A percentile compares a stretch with the other conserved stretches of the same genome.
These are phyloP conservation scores for Noctuana brunneofusca DNA, from an alignment of 2,888 invertebrate species.

Conservation along the genomic window DNA sequence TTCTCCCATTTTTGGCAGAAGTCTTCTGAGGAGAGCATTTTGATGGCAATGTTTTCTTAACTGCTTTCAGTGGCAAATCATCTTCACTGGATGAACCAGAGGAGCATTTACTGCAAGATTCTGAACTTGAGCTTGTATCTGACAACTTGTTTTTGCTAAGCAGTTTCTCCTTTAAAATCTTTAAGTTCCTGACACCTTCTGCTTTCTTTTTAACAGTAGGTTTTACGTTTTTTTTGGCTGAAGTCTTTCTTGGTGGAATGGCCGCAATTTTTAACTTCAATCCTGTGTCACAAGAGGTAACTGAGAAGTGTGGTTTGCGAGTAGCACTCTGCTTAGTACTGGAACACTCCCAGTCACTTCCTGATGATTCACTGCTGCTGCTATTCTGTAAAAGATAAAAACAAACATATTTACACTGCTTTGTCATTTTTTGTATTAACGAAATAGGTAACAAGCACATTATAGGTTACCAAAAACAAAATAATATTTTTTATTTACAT, in stretches of 20 bases:
- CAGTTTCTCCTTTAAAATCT: conserved; percentile 39
- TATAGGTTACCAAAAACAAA: no score
- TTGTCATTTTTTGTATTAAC: no score
- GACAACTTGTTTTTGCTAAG: conserved; percentile 52
- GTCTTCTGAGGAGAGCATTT: conserved; percentile 62
- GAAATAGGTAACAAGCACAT: no score
- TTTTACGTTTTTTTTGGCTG: conserved; percentile 63
- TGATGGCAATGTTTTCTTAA: conserved; percentile 63
- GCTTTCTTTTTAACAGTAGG: conserved; percentile 67
- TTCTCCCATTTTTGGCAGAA: conserved; percentile 51
- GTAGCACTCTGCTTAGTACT: conserved; percentile 60
- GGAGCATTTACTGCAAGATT: conserved; percentile 78
- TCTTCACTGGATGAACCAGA: conserved; percentile 76
- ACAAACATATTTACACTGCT: neutral
- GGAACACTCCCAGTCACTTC: conserved; percentile 74
- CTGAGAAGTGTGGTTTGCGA: conserved; percentile 82
- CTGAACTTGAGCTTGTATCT: conserved; percentile 75
- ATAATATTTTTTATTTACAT: no score
- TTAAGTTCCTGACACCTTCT: conserved; percentile 49
- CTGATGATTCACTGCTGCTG: conserved; percentile 68
- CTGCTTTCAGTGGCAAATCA: conserved; percentile 71
- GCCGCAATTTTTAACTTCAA: conserved; percentile 84
- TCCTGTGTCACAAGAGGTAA: conserved; percentile 84
- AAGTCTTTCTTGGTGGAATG: conserved; percentile 75
- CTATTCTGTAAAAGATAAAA: conserved; percentile 63